Base-by-base conservation (phyloP, 1,140 invertebrate genomes). In the Sycobia sp. region DNA sequence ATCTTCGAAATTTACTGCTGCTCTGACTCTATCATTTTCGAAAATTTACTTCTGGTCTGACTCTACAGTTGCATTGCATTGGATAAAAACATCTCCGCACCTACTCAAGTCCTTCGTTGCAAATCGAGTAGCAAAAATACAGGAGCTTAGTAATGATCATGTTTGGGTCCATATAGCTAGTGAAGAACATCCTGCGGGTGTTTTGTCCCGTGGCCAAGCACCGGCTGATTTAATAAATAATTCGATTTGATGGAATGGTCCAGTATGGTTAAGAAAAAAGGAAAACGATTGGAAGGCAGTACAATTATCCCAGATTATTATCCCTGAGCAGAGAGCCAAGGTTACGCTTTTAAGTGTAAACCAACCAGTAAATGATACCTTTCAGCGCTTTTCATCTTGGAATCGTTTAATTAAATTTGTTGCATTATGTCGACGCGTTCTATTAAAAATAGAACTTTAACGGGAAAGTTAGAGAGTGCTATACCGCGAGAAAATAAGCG, bases 91-190 rank as follows among this genome's bases (percentile, higher is more conserved):
- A n/a, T n/a, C n/a, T n/a, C n/a, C n/a, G n/a, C n/a, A n/a, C n/a
- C n/a, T n/a, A n/a, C n/a, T n/a, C n/a, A n/a, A 75, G 43, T 47
- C 62, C 7, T 77, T 73, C 62, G 71, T 74, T n/a, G 68, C 69
- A 4, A 76, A 76, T 61, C 23, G 69, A 18, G 65, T 73, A 2
- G 32, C 65, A 3, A 44, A 69, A 66, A 76, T 76, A 13, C 65
- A 72, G 43, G 56, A 70, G 27, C 32, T 59, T 2, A 62, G 67
- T 0, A 8, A 39, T 13, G 22, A 23, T 14, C 18, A 3, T 11
- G 22, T 36, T 14, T 62, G 59, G 64, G 14, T 34, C 18, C 63
- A 66, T 39, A 20, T 64, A 8, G 20, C 44, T 10, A 56, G 56
- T n/a, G 13, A 59, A 38, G 67, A 58, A 20, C 64, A 64, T 50